Evolutionary conservation across 2,113 vertebrate genomes (phyloP).

Genomic region (Alouatta palliata): DNA sequence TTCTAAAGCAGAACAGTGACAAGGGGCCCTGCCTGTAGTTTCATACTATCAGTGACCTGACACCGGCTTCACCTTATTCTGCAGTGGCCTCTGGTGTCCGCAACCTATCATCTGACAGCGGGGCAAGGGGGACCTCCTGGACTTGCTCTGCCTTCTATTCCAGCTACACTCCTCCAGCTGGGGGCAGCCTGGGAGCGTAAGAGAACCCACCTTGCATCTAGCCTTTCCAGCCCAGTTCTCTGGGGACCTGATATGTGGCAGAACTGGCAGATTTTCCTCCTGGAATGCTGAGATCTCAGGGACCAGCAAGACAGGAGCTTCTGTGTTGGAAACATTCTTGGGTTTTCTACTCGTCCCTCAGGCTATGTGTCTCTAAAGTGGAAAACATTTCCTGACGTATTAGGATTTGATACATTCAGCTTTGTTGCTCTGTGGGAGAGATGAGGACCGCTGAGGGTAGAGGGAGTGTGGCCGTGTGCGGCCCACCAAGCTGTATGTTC

Average conservation of each 20-base stretch:
- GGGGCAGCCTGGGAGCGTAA: too few species aligned
- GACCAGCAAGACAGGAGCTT: background rate
- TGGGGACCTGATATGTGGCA: background rate
- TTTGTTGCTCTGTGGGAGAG: background rate
- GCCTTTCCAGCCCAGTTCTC: too few species aligned
- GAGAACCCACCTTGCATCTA: too few species aligned
- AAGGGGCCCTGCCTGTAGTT: background rate
- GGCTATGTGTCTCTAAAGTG: background rate
- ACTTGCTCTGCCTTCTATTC: background rate
- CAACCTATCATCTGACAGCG: background rate
- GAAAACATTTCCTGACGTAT: background rate
- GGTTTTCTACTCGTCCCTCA: background rate
- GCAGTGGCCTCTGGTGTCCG: background rate
- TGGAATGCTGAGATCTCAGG: background rate
- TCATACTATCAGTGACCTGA: background rate
- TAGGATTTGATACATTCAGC: background rate
- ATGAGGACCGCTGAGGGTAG: background rate
- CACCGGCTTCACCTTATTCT: background rate
- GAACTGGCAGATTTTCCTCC: background rate
- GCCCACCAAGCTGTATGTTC: too few species aligned
- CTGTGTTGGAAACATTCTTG: background rate
- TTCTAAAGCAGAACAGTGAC: background rate
- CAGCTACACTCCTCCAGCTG: background rate
- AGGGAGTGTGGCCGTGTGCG: background rate
- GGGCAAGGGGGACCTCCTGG: too few species aligned